phyloP scores from a whole-genome alignment of 2,888 invertebrate genomes.

The Tiphia femorata region DNA sequence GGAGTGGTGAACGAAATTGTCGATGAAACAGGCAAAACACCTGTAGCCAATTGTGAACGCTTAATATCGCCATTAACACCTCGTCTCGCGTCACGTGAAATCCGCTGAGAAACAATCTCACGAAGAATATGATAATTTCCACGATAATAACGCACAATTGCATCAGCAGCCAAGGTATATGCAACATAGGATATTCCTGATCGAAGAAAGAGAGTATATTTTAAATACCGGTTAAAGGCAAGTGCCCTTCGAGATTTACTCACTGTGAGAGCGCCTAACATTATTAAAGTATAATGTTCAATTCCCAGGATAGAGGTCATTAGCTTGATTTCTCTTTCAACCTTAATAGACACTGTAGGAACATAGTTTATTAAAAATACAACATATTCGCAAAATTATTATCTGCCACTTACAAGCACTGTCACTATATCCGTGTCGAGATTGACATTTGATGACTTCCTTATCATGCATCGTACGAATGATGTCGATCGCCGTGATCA shows the following conservation, averaged over 20 bases:
- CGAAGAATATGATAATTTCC: constrained; percentile 59
- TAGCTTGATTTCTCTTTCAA: constrained; percentile 63
- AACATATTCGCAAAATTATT: background rate
- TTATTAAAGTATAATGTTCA: constrained; percentile 64
- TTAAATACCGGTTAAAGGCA: background rate
- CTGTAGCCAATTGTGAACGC: constrained; percentile 64
- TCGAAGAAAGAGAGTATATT: background rate
- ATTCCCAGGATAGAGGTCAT: constrained; percentile 65
- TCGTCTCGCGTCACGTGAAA: constrained; percentile 61
- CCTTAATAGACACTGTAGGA: constrained; percentile 54
- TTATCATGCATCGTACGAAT: constrained; percentile 58
- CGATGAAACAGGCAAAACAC: constrained; percentile 64
- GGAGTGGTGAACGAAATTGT: constrained; percentile 40
- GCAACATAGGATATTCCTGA: constrained; percentile 63
- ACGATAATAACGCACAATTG: constrained; percentile 63
- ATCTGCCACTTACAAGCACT: constrained; percentile 43
- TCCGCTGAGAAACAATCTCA: constrained; percentile 60
- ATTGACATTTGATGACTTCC: constrained; percentile 32
- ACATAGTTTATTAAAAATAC: constrained; percentile 3
- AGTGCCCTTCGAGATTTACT: constrained; percentile 11
- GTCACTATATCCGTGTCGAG: constrained; percentile 33
- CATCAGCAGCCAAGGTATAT: constrained; percentile 65
- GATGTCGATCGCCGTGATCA: constrained; percentile 60
- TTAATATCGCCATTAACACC: constrained; percentile 56
- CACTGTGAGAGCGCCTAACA: constrained; percentile 64